Base-by-base conservation (phyloP, 2,113 vertebrate genomes). In the Carollia perspicillata region DNA sequence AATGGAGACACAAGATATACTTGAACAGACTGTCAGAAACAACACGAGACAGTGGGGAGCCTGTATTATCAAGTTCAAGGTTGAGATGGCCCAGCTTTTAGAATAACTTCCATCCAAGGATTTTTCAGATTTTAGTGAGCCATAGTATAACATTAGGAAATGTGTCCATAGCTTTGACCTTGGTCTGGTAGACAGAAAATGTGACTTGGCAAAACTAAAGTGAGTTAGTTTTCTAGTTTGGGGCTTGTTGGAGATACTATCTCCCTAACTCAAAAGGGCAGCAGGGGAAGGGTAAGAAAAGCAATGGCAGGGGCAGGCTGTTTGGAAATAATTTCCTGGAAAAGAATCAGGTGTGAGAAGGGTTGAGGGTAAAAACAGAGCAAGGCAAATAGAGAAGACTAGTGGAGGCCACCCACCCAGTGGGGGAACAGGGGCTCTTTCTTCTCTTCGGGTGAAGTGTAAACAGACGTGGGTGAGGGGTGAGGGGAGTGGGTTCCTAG, bases 271-370 rank as follows among this genome's bases (percentile, higher is more conserved):
- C 17, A 3, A n/a, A 93, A 83, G 51, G 20, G 30, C n/a, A 69
- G 22, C n/a, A 8, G 49, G 26, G 35, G 1, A 35, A 83, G 47
- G 30, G 17, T 35, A 13, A 49, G 60, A 65, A 74, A 58, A 89
- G 16, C 20, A 20, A 80, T 55, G 26, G 12, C 42, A 71, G 42
- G 26, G 18, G 58, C 5, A 14, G 47, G 20, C 33, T 79, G 51
- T 63, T 86, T 63, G 83, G 60, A 78, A 84, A 55, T 87, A n/a
- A 79, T 47, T 84, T 90, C 47, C 49, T 42, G 17, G 35, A 60
- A 97, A 79, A 95, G 17, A 35, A 44, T 37, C 51, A 63, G 74
- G 6, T 18, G 12, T 40, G 75, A 69, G 33, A 87, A 42, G 18
- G 35, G 6, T 28, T 72, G 37, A 7, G 26, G 11, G 8, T 47